Evolutionary conservation across 1,140 invertebrate genomes (phyloP), one percentile per base, ranked within the genome.

Genomic region (Druon quercuslanigerum): DNA sequence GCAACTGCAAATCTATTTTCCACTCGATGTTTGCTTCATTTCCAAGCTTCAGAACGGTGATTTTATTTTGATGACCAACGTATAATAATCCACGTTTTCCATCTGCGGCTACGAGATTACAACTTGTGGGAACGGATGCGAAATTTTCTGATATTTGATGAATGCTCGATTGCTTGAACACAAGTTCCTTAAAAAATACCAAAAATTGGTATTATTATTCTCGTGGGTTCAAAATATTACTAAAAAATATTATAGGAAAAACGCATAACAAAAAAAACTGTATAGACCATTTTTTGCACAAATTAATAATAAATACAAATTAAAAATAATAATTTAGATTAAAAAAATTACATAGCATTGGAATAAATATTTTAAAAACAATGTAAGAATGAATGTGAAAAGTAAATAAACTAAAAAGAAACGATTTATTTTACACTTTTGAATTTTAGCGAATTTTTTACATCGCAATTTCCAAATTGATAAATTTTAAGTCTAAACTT

Each of bases 61-160:
- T 77, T 79, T 83, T 90, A 56, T 89, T 87, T 3, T 85, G 74
- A 76, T 90, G 85, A 19, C 85, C 90, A 19, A 87, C 73, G 19
- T 90, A 92, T n/a, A 92, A 60, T 16, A 91, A 79, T 75, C 90
- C 90, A 50, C 89, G 77, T 74, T 87, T 90, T 40, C 74, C 84
- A 82, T 92, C 90, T 8, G 84, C 74, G 56, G 79, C 84, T 20
- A 91, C 74, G 6, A 90, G 83, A 81, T 79, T 91, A 50, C 87
- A 89, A 56, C 81, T 82, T 60, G 25, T 46, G 13, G 86, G 85
- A 72, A 85, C 74, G 17, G 77, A 76, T 57, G 71, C 75, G 66
- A 87, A 86, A 57, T 76, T 82, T 50, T 91, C 84, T 70, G 85
- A 87, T 80, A 91, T 78, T 80, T 89, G 85, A 40, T 19, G 77